Evolutionary conservation across 2,797 vertebrate genomes (phyloP).

Genomic region (Brachyalestes nurse): DNA sequence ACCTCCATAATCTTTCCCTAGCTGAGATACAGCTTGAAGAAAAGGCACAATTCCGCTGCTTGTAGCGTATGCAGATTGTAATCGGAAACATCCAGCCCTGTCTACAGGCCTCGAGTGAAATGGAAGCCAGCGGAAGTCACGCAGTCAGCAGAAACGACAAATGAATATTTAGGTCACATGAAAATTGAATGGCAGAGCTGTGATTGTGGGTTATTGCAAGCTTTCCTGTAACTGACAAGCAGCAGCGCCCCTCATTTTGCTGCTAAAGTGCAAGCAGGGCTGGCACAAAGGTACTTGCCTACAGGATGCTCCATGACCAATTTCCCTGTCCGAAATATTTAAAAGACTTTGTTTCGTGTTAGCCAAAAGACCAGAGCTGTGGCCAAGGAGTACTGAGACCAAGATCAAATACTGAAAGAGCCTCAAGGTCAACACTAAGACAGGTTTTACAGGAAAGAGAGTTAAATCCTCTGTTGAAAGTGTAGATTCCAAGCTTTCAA

Average conservation of each 20-base stretch:
- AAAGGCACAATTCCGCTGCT: conserved; percentile 11
- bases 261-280: conserved; percentile 53
- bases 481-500: background rate
- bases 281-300: conserved; percentile 59
- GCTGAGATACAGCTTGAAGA: conserved; percentile 14
- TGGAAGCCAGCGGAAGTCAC: conserved; percentile 19
- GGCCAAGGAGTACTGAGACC: background rate
- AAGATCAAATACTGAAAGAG: background rate
- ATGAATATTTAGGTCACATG: conserved; percentile 72
- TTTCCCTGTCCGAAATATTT: conserved; percentile 71
- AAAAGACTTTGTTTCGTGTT: conserved; percentile 47
- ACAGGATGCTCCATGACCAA: conserved; percentile 63
- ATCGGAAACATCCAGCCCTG: conserved; percentile 31
- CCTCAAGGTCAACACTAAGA: background rate
- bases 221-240: conserved; percentile 34
- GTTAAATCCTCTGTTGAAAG: background rate
- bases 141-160: conserved; percentile 50
- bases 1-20: background rate
- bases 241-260: conserved; percentile 36
- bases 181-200: conserved; percentile 62
- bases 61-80: conserved; percentile 47
- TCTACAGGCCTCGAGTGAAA: conserved; percentile 33
- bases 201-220: conserved; percentile 53
- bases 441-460: background rate
- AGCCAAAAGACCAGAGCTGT: background rate